phyloP scores from a whole-genome alignment of 2,113 vertebrate genomes.

The Centrocercus urophasianus region DNA sequence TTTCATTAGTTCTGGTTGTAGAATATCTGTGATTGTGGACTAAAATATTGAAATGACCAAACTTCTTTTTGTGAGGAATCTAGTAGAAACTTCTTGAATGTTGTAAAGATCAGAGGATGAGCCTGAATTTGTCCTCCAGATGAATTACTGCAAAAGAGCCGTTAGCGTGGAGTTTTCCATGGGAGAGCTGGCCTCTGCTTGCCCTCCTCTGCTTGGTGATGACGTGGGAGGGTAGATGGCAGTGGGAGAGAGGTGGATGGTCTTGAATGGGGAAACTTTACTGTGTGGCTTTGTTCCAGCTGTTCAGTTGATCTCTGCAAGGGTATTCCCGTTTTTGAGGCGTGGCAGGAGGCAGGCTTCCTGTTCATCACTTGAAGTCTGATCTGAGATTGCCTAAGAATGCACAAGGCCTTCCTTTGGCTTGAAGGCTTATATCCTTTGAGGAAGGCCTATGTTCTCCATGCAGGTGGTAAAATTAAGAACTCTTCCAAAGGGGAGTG shows the following conservation, averaged over 20 bases:
- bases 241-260: neutral
- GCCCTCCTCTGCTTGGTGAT: neutral
- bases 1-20: neutral
- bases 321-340: neutral
- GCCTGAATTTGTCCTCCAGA: neutral
- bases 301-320: fast-evolving
- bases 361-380: neutral
- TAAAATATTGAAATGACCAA: neutral
- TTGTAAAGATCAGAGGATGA: neutral
- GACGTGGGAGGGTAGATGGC: neutral
- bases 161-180: neutral
- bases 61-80: neutral
- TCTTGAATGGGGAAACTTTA: neutral
- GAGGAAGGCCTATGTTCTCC: neutral
- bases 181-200: neutral
- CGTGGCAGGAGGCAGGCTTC: fast-evolving
- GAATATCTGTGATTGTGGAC: neutral
- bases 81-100: neutral
- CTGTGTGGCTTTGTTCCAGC: neutral
- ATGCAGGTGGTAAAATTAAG: neutral
- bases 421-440: neutral
- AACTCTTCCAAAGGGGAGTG: neutral
- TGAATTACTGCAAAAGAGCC: neutral
- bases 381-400: neutral
- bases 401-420: neutral